Evolutionary conservation across 2,113 vertebrate species (phyloP).

Genomic region (Grallaria varia): DNA sequence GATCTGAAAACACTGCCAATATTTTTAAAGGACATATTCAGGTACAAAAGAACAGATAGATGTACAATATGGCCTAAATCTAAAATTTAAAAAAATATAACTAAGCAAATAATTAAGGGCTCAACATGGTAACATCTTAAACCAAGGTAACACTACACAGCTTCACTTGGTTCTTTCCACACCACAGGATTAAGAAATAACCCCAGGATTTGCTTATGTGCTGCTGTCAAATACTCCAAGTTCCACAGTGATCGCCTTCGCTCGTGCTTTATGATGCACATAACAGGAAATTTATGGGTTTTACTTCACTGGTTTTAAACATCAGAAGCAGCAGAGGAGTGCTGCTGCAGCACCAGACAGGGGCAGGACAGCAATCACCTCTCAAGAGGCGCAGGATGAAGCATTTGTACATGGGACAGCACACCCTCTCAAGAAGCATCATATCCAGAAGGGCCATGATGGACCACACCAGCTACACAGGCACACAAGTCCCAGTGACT

Average conservation of each 20-base stretch:
- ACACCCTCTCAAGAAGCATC: background rate
- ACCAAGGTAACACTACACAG: background rate
- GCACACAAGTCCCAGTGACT: background rate
- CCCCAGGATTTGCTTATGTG: background rate
- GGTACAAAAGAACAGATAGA: background rate
- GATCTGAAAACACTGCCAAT: background rate
- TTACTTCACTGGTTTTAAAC: background rate
- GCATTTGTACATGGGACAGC: rapidly evolving
- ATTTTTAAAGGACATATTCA: background rate
- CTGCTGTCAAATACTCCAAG: background rate
- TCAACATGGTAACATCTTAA: background rate
- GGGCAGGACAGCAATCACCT: background rate
- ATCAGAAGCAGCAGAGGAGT: background rate
- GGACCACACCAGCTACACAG: background rate
- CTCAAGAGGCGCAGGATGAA: background rate
- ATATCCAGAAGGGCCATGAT: rapidly evolving
- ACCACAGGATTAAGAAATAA: background rate
- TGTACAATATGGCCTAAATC: background rate
- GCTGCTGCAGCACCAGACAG: background rate
- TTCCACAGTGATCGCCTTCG: background rate
- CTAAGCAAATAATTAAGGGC: background rate
- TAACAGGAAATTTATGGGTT: background rate
- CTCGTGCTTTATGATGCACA: background rate
- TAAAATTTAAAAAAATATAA: background rate
- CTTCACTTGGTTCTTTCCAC: background rate